phyloP scores from a whole-genome alignment of 2,113 vertebrate species.

The Xenotilapia flavipinnis region DNA sequence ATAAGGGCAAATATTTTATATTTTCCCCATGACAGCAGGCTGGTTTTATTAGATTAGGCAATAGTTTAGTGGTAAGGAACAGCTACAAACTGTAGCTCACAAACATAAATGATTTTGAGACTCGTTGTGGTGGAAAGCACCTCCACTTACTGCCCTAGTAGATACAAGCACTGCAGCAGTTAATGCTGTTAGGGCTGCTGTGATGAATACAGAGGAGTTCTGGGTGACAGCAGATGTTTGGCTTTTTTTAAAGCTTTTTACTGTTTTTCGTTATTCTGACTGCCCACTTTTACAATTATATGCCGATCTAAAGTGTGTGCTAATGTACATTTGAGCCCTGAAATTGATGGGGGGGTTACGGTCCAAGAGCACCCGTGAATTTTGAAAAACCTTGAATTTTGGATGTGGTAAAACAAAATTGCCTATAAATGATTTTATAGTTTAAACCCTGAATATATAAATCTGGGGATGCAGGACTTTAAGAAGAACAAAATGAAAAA shows the following conservation, averaged over 20 bases:
- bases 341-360: neutral
- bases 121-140: neutral
- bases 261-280: accelerated
- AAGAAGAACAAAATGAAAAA: neutral
- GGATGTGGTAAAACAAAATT: neutral
- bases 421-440: neutral
- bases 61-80: neutral
- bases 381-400: neutral
- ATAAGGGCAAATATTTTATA: neutral
- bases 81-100: neutral
- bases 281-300: neutral
- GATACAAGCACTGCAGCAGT: neutral
- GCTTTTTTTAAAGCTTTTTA: neutral
- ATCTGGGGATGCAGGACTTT: neutral
- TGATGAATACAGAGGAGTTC: neutral
- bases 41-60: neutral
- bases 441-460: neutral
- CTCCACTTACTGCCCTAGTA: neutral
- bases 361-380: neutral
- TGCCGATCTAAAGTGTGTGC: neutral
- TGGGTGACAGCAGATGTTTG: neutral
- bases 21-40: neutral
- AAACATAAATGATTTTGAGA: neutral
- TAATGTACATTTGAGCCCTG: neutral
- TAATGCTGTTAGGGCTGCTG: neutral